Conservation (phyloP, 2,113 vertebrate genomes). For the Pachycephala philippinensis region DNA sequence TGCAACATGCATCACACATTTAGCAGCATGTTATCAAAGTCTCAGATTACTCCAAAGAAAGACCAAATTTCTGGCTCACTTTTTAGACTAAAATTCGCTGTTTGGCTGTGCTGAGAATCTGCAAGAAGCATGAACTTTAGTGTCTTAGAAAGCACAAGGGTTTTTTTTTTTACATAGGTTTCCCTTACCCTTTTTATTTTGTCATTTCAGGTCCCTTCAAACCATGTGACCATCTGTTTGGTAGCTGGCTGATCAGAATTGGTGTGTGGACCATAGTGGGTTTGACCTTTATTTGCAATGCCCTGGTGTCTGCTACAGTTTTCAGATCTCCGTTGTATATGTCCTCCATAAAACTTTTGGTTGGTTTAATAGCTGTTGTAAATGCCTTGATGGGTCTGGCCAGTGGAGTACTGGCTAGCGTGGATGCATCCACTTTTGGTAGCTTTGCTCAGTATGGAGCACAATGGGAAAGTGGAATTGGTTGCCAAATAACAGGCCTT, state of each 20-base stretch:
- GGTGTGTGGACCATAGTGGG: constrained; percentile 87
- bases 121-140: neutral
- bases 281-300: constrained; percentile 83
- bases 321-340: constrained; percentile 77
- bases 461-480: constrained; percentile 84
- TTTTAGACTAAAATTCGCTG: neutral
- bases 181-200: neutral
- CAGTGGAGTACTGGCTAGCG: constrained; percentile 79
- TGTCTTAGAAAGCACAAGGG: neutral
- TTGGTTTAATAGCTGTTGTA: constrained; percentile 82
- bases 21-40: neutral
- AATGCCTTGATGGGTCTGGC: constrained; percentile 84
- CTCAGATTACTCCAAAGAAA: neutral
- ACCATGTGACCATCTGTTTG: constrained; percentile 87
- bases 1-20: neutral
- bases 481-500: constrained; percentile 84
- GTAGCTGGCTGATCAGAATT: constrained; percentile 88
- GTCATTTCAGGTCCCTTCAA: constrained; percentile 84
- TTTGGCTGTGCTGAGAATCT: neutral
- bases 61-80: neutral
- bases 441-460: constrained; percentile 85
- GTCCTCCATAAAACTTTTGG: constrained; percentile 81
- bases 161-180: neutral
- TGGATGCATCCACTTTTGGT: constrained; percentile 87
- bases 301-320: constrained; percentile 78